phyloP scores from a whole-genome alignment of 2,113 vertebrate species.

The Dolichallabes microphthalmus region DNA sequence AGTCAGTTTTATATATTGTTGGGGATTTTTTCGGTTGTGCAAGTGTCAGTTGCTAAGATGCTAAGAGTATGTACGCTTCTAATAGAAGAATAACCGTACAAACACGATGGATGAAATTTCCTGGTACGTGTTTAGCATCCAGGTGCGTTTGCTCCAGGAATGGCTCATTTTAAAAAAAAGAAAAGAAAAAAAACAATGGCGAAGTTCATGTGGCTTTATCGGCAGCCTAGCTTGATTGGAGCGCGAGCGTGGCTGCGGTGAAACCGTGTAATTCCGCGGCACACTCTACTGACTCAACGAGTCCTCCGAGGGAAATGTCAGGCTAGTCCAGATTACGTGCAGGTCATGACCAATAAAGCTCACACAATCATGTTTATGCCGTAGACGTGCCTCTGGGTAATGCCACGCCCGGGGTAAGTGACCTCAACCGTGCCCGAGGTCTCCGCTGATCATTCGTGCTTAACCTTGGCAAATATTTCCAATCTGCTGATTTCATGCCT shows the following conservation, averaged over 20 bases:
- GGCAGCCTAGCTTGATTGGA: not conserved
- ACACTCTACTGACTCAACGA: conserved; percentile 20
- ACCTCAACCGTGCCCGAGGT: conserved; percentile 8
- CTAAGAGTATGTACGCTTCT: not conserved
- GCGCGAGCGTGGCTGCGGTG: not conserved
- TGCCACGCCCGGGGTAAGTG: not conserved
- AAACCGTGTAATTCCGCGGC: conserved; percentile 13
- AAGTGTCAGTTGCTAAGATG: no score
- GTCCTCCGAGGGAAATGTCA: conserved; percentile 39
- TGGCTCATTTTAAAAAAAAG: no score
- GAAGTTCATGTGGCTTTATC: not conserved
- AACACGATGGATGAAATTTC: not conserved
- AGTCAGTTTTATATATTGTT: not conserved
- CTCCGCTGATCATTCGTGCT: conserved; percentile 29
- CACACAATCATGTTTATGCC: conserved; percentile 29
- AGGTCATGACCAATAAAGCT: conserved; percentile 44
- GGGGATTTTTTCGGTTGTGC: no score
- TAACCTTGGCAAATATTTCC: conserved; percentile 49
- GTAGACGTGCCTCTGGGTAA: conserved; percentile 28
- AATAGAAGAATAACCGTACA: not conserved
- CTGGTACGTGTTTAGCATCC: not conserved
- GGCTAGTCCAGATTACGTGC: conserved; percentile 38
- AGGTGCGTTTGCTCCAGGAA: not conserved
- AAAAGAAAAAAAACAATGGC: not conserved
- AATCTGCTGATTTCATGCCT: conserved; percentile 47